Evolutionary conservation across 2,113 vertebrate species (phyloP).

Genomic region (Daboia siamensis): DNA sequence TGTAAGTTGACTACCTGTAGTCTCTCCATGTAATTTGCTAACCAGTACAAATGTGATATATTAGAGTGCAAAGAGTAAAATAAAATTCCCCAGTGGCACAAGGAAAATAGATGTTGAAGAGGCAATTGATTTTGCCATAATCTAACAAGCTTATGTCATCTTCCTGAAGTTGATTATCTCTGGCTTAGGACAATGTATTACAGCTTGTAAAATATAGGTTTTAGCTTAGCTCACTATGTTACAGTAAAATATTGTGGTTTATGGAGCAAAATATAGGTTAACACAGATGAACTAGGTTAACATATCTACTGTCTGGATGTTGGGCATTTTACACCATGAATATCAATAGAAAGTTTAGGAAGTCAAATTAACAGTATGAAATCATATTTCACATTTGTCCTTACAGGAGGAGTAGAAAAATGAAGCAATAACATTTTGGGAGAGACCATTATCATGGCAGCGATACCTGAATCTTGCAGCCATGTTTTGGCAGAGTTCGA

Average conservation of each 20-base stretch:
- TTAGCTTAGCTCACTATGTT: not conserved
- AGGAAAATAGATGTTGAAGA: not conserved
- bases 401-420: constrained; percentile 27
- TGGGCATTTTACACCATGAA: not conserved
- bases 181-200: not conserved
- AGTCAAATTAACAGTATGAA: not conserved
- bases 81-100: not conserved
- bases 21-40: not conserved
- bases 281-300: not conserved
- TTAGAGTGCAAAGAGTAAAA: not conserved
- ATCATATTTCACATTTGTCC: not conserved
- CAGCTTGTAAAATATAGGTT: not conserved
- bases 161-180: not conserved
- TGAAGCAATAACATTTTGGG: not conserved
- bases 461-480: constrained; percentile 79
- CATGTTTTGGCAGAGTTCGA: constrained; percentile 91
- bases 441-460: constrained; percentile 51
- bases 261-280: not conserved
- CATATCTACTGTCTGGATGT: not conserved
- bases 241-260: not conserved
- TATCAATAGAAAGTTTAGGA: not conserved
- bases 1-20: not conserved
- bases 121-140: not conserved
- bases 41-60: not conserved
- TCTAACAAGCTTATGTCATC: not conserved